Conservation (phyloP, 2,797 vertebrate genomes). For the Dromococcyx pavoninus region DNA sequence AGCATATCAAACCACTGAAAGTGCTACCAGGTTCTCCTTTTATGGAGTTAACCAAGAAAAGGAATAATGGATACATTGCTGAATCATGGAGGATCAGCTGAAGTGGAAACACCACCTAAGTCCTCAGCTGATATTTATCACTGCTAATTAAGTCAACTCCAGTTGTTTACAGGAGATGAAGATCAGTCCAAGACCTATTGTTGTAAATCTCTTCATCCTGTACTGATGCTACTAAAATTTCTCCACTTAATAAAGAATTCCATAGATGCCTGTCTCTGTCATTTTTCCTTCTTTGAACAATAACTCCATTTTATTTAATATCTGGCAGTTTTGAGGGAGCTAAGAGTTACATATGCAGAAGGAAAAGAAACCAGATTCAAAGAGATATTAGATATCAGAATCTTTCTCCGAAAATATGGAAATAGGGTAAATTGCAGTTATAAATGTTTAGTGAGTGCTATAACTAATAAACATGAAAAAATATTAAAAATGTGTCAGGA, state of each 20-base stretch:
- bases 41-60: background rate
- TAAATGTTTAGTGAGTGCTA: background rate
- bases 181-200: background rate
- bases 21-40: background rate
- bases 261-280: background rate
- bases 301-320: background rate
- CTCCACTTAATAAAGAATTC: background rate
- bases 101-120: background rate
- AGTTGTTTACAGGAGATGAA: background rate
- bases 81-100: background rate
- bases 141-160: background rate
- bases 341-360: background rate
- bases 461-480: background rate
- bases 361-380: background rate
- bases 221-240: background rate
- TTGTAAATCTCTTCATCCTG: background rate
- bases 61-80: rapidly evolving
- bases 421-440: background rate
- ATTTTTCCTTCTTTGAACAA: background rate
- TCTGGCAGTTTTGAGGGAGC: background rate
- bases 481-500: background rate
- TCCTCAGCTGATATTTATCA: background rate
- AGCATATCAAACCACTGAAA: background rate
- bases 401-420: background rate
- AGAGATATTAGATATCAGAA: background rate